phyloP scores from a whole-genome alignment of 2,888 invertebrate genomes.

The Polydesmus complanatus region DNA sequence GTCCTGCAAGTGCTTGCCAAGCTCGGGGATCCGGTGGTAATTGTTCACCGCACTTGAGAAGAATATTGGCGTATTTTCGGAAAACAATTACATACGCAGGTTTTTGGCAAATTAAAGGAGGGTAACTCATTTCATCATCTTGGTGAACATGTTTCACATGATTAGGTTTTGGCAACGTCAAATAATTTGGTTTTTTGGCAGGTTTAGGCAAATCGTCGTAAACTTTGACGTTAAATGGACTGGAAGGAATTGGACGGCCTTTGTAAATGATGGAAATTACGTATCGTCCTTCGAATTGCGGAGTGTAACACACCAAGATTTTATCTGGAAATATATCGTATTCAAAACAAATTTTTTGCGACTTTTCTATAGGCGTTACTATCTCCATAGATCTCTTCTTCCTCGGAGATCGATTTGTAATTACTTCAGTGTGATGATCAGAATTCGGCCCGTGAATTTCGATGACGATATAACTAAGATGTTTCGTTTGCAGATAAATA shows the following conservation, averaged over 20 bases:
- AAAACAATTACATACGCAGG: too few species aligned
- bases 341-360: slow-evolving; percentile 20
- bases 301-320: slow-evolving; percentile 22
- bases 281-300: slow-evolving; percentile 21
- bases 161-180: too few species aligned
- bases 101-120: too few species aligned
- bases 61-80: slow-evolving; percentile 8
- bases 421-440: slow-evolving; percentile 19
- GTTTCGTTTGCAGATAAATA: slow-evolving; percentile 15
- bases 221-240: slow-evolving; percentile 23
- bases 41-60: slow-evolving; percentile 9
- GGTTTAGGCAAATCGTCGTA: too few species aligned
- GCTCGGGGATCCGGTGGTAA: slow-evolving; percentile 14
- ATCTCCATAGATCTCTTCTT: neutral
- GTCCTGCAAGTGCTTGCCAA: slow-evolving; percentile 9
- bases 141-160: too few species aligned
- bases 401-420: slow-evolving; percentile 19
- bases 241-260: slow-evolving; percentile 23
- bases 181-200: too few species aligned
- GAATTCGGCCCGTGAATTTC: slow-evolving; percentile 18
- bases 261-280: slow-evolving; percentile 23
- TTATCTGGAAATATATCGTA: slow-evolving; percentile 21
- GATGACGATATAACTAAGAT: slow-evolving; percentile 18
- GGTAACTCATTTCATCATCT: too few species aligned
- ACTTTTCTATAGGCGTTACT: neutral